A percentile compares a stretch with the other conserved stretches of the same genome.
These are phyloP conservation scores for Nasonia vitripennis DNA, from an alignment of 1,140 invertebrate species.

Conservation along the genomic window DNA sequence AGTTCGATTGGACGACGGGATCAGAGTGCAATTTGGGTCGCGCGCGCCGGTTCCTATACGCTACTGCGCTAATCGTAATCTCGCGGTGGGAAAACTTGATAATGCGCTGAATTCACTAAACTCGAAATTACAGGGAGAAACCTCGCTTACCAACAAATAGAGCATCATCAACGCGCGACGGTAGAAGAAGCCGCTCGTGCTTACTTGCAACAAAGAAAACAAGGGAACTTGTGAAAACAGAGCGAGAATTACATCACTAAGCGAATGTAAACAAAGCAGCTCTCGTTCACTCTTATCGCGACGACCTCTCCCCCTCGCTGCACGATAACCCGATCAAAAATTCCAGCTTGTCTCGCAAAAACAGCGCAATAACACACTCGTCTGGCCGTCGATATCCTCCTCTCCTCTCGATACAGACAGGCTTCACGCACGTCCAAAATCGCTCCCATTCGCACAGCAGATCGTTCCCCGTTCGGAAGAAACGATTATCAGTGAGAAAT, in stretches of 20 bases:
- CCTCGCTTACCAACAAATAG: too few relatives aligned
- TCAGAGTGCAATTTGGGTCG: too few relatives aligned
- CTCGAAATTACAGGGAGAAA: background rate
- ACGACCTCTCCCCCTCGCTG: too few relatives aligned
- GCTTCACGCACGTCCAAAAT: background rate
- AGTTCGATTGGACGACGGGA: too few relatives aligned
- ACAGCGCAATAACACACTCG: too few relatives aligned
- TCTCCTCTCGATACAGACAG: too few relatives aligned
- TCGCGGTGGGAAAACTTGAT: background rate
- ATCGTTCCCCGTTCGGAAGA: background rate
- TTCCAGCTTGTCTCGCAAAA: too few relatives aligned
- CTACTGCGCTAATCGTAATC: background rate
- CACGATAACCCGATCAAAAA: too few relatives aligned
- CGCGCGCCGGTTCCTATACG: too few relatives aligned
- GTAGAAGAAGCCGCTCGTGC: background rate
- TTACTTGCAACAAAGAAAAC: background rate
- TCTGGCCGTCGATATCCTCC: too few relatives aligned
- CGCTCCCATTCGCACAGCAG: background rate
- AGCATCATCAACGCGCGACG: too few relatives aligned
- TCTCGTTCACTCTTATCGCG: too few relatives aligned
- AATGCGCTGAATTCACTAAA: background rate
- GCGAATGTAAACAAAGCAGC: background rate
- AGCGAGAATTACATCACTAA: background rate
- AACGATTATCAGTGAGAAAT: conserved; percentile 27
- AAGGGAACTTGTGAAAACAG: background rate